A percentile compares a stretch with the other conserved stretches of the same genome.
These are phyloP conservation scores for Epizoanthus rinbou DNA, from an alignment of 92 coral and sea anemone species.

Conservation along the genomic window DNA sequence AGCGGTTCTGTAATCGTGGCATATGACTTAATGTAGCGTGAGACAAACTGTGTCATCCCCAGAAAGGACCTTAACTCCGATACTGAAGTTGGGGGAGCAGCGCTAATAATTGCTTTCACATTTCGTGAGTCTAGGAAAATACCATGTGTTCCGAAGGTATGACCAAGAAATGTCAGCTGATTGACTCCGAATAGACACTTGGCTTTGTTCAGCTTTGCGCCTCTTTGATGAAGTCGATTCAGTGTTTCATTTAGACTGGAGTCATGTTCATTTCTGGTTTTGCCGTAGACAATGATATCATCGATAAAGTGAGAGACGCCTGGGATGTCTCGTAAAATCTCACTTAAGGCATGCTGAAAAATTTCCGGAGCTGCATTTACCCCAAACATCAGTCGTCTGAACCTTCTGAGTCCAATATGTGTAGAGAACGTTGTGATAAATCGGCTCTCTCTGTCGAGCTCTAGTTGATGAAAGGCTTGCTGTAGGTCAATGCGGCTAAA, in stretches of 20 bases:
- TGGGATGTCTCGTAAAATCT: conserved; percentile 26
- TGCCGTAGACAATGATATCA: conserved; percentile 31
- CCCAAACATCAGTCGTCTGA: conserved; percentile 30
- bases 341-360: conserved; percentile 29
- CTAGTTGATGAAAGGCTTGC: conserved; percentile 2
- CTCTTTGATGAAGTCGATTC: conserved; percentile 22
- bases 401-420: conserved; percentile 31
- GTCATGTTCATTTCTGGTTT: conserved; percentile 22
- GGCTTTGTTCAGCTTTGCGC: conserved; percentile 10
- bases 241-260: conserved; percentile 26
- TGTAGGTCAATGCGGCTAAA: background rate
- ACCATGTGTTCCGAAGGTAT: background rate
- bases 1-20: conserved; percentile 54
- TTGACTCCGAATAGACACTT: conserved; percentile 10
- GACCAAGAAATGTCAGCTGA: conserved; percentile 24
- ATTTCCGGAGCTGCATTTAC: conserved; percentile 43
- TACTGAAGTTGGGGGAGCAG: conserved; percentile 17
- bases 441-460: conserved; percentile 12
- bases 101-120: conserved; percentile 22
- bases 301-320: conserved; percentile 39
- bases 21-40: conserved; percentile 49
- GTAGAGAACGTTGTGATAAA: conserved; percentile 30
- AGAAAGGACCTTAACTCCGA: conserved; percentile 35
- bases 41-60: conserved; percentile 62
- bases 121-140: background rate